Evolutionary conservation across 1,140 invertebrate genomes (phyloP), one percentile per base, ranked within the genome.

Genomic region (Eriocheir sinensis): DNA sequence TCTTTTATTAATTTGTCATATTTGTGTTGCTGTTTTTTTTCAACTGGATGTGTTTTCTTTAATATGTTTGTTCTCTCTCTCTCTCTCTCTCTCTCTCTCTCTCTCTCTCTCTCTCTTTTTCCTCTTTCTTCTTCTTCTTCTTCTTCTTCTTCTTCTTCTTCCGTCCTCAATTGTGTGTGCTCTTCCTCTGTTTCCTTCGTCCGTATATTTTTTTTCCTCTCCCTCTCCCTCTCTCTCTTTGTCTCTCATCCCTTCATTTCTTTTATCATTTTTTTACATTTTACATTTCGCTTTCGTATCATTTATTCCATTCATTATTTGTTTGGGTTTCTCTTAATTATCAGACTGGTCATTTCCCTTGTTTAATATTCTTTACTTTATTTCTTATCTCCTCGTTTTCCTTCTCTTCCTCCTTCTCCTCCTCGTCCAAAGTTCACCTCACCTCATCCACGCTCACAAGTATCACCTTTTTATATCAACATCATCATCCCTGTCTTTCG

Each of bases 71-170:
- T 72, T 15, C 60, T 15, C 60, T n/a, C 60, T n/a, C 12, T 15
- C 60, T n/a, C 12, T n/a, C n/a, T 72, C 60, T 72, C 12, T 72
- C 12, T 72, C 12, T n/a, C 12, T 15, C n/a, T 15, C 60, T 15
- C 60, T 15, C 60, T 72, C 12, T 72, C 12, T 72, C 60, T 72
- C 60, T n/a, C 12, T 15, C 60, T 72, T n/a, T n/a, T n/a, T 72
- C 60, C 12, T n/a, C 12, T 72, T 72, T 72, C 12, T 72, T 15
- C 60, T 72, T n/a, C n/a, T n/a, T 72, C 60, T 72, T n/a, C n/a
- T n/a, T 72, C 60, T 72, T n/a, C n/a, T n/a, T 72, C 60, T 72
- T n/a, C n/a, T n/a, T 72, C 60, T 72, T n/a, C n/a, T n/a, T 72
- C 60, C n/a, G 12, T 72, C 60, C n/a, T n/a, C n/a, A 15, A 15